Conservation (phyloP, 2,113 vertebrate species). For the Gallinago media region DNA sequence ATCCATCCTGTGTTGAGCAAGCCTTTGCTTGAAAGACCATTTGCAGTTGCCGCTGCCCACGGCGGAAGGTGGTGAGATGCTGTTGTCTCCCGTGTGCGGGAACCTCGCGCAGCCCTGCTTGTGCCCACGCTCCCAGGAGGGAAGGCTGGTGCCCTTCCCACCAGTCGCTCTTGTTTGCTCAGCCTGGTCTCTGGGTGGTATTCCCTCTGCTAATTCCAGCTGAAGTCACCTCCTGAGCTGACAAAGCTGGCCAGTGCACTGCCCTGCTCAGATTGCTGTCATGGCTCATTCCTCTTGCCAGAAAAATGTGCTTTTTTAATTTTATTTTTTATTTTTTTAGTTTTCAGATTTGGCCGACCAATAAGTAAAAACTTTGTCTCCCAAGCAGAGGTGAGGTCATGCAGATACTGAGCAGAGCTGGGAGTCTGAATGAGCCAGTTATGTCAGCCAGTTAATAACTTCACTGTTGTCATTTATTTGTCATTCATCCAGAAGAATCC, state of each 20-base stretch:
- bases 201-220: conserved; percentile 60
- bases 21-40: background rate
- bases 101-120: background rate
- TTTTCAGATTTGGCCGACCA: conserved; percentile 51
- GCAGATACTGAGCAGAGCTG: conserved; percentile 37
- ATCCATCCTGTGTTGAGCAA: background rate
- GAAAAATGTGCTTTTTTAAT: background rate
- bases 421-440: conserved; percentile 53
- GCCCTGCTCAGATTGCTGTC: conserved; percentile 52
- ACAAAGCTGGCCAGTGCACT: conserved; percentile 34
- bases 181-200: background rate
- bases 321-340: background rate
- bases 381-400: conserved; percentile 64
- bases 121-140: background rate
- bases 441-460: conserved; percentile 68
- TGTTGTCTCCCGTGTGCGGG: background rate
- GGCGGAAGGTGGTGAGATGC: background rate
- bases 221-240: conserved; percentile 64
- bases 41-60: accelerated
- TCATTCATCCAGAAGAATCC: conserved; percentile 72
- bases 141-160: background rate
- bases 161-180: background rate
- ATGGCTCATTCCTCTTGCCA: conserved; percentile 41
- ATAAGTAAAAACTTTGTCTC: conserved; percentile 60
- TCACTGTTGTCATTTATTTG: conserved; percentile 69